Conservation (phyloP, 2,113 vertebrate species). For the Enhydra lutris region DNA sequence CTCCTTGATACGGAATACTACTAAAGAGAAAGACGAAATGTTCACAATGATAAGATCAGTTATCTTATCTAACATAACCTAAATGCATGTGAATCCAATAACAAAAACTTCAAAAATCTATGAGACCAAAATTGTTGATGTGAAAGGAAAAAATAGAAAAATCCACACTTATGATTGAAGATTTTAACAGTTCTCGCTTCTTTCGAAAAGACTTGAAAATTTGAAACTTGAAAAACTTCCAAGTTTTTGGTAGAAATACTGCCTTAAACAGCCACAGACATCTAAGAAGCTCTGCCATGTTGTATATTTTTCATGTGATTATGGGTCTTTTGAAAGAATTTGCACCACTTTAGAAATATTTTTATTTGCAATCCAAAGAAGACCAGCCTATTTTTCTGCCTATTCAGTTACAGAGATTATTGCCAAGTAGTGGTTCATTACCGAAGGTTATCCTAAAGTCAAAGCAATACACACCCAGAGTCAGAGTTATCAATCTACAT, state of each 20-base stretch:
- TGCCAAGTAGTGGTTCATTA: not conserved
- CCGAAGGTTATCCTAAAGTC: not conserved
- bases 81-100: not conserved
- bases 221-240: not conserved
- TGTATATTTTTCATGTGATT: not conserved
- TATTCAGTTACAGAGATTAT: not conserved
- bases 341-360: not conserved
- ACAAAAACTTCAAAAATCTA: not conserved
- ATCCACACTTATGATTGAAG: not conserved
- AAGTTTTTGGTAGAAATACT: constrained; percentile 6
- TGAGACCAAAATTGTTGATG: not conserved
- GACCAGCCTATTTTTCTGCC: not conserved
- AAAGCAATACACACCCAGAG: not conserved
- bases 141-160: not conserved
- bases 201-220: not conserved
- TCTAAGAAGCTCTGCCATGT: not conserved
- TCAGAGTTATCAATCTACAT: not conserved
- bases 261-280: not conserved
- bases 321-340: not conserved
- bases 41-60: not conserved
- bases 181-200: not conserved
- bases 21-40: not conserved
- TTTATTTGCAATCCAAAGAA: constrained; percentile 6
- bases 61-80: not conserved
- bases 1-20: not conserved